Evolutionary conservation across 2,888 invertebrate species (phyloP).

Genomic region (Mellilla xanthometata): DNA sequence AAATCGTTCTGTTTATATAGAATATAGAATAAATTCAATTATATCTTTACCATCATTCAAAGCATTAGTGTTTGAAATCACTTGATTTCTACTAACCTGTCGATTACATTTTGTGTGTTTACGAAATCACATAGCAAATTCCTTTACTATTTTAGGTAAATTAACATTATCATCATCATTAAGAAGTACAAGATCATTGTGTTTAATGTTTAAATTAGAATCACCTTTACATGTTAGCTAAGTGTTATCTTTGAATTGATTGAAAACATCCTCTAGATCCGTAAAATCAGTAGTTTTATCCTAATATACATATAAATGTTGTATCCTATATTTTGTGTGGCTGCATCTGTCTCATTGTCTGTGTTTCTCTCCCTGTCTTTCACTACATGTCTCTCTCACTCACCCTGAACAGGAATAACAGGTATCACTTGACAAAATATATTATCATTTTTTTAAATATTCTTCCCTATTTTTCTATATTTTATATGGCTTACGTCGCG

Average conservation of each 20-base stretch:
- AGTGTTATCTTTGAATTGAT: not conserved
- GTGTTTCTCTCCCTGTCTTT: conserved; percentile 80
- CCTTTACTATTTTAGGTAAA: no score
- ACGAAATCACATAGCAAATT: no score
- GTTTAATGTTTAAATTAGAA: no score
- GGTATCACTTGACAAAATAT: conserved; percentile 67
- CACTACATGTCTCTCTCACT: conserved; percentile 80
- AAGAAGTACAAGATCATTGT: no score
- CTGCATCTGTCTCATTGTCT: conserved; percentile 80
- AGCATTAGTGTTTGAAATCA: no score
- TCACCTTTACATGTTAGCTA: not conserved
- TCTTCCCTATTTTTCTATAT: conserved; percentile 50
- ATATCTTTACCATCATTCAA: no score
- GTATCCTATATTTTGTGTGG: conserved; percentile 55
- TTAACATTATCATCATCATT: no score
- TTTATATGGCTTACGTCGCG: conserved; percentile 67
- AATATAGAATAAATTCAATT: no score
- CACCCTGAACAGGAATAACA: conserved; percentile 79
- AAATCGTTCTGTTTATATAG: no score
- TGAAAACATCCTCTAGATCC: conserved; percentile 23
- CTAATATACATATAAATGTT: conserved; percentile 26
- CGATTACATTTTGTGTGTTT: no score
- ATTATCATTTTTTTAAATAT: conserved; percentile 43
- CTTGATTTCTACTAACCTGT: no score
- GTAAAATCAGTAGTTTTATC: conserved; percentile 24